Percentiles rank a stretch among this genome's conserved stretches.
phyloP scores from a whole-genome alignment of 2,113 vertebrate genomes.

The Cercopithecus mona region DNA sequence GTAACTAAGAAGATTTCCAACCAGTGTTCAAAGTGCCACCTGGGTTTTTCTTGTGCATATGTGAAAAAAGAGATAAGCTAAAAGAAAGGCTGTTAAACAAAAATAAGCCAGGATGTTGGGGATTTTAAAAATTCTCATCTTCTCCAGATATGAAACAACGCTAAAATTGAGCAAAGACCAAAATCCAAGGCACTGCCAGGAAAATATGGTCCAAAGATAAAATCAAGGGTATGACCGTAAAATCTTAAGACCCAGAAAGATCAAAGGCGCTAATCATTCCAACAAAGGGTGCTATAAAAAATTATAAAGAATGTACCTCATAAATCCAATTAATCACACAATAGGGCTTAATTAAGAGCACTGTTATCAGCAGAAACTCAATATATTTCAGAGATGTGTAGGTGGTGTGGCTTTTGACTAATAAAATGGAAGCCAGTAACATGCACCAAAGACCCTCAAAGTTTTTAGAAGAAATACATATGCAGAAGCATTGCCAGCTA shows the following conservation, averaged over 20 bases:
- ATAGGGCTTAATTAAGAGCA: not conserved
- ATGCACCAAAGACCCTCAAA: not conserved
- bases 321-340: not conserved
- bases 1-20: not conserved
- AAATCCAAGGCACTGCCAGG: not conserved
- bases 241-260: not conserved
- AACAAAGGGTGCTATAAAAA: not conserved
- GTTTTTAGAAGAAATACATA: conserved; percentile 18
- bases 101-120: not conserved
- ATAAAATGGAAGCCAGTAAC: conserved; percentile 36
- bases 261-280: conserved; percentile 11
- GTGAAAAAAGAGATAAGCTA: not conserved
- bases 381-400: not conserved
- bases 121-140: not conserved
- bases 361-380: not conserved
- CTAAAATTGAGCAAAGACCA: not conserved
- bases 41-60: not conserved
- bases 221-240: not conserved
- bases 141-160: not conserved
- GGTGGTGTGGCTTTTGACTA: not conserved
- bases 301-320: not conserved
- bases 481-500: not conserved
- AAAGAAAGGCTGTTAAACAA: not conserved
- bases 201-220: not conserved
- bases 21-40: not conserved